These are phyloP conservation scores for Ferdinandea cuprea DNA, from an alignment of 2,888 invertebrate genomes.

Conservation along the genomic window DNA sequence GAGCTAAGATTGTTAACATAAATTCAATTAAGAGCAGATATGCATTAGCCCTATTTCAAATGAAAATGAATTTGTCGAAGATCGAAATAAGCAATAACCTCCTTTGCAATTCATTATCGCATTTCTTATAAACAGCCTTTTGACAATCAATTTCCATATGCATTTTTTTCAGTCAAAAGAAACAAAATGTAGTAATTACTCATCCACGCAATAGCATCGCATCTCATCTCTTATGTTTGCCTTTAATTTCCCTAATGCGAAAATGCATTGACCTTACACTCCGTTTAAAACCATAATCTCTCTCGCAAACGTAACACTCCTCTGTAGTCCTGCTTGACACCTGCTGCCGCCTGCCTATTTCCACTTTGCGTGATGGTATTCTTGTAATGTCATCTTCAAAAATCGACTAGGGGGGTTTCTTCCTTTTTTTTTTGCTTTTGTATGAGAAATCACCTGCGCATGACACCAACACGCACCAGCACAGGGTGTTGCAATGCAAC, in stretches of 20 bases:
- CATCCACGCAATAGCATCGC: too few relatives aligned
- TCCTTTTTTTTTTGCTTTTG: constrained; percentile 1
- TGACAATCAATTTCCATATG: too few relatives aligned
- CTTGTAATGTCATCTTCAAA: constrained; percentile 42
- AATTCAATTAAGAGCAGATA: too few relatives aligned
- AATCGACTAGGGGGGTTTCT: constrained; percentile 46
- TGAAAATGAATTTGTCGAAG: too few relatives aligned
- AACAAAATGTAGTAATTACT: too few relatives aligned
- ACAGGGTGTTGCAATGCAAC: constrained; percentile 55
- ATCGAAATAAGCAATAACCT: too few relatives aligned
- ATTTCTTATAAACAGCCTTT: too few relatives aligned
- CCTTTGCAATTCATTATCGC: too few relatives aligned
- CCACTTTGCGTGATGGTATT: constrained; percentile 65
- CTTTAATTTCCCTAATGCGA: constrained; percentile 53
- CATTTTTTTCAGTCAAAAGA: too few relatives aligned
- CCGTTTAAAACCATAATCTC: constrained; percentile 58
- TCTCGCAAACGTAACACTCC: constrained; percentile 42
- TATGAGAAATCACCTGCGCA: constrained; percentile 47
- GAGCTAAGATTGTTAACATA: too few relatives aligned
- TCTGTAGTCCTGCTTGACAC: constrained; percentile 64
- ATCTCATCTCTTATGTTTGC: background rate
- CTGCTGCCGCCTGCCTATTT: constrained; percentile 65
- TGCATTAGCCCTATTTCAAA: too few relatives aligned
- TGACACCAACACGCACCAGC: constrained; percentile 39
- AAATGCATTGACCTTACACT: constrained; percentile 71